These are phyloP conservation scores for Rhodinocichla rosea DNA, from an alignment of 2,113 vertebrate species.

Conservation along the genomic window DNA sequence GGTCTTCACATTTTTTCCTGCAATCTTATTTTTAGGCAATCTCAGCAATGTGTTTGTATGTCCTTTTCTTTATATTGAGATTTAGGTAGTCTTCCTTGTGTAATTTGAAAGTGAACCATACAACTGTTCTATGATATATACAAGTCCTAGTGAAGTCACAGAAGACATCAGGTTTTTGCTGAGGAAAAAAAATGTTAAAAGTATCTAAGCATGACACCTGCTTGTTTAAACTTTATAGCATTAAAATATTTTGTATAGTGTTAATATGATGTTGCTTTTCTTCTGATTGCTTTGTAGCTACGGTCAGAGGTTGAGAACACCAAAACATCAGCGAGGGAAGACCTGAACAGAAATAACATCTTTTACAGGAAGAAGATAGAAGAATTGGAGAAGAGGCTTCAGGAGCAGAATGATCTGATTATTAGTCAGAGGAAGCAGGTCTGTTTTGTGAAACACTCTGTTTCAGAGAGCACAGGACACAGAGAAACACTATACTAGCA, in stretches of 20 bases:
- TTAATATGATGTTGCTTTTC: not conserved
- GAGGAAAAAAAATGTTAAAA: not conserved
- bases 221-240: not conserved
- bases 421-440: slow-evolving; percentile 82
- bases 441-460: not conserved
- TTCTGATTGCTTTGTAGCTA: slow-evolving; percentile 68
- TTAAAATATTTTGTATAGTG: not conserved
- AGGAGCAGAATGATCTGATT: slow-evolving; percentile 83
- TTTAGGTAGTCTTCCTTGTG: not conserved
- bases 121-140: not conserved
- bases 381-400: slow-evolving; percentile 76
- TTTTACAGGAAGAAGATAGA: slow-evolving; percentile 78
- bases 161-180: not conserved
- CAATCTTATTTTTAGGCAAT: not conserved
- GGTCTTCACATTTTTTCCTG: not conserved
- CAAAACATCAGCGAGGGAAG: slow-evolving; percentile 69
- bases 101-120: not conserved
- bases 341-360: slow-evolving; percentile 67
- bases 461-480: not conserved
- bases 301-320: slow-evolving; percentile 76
- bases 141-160: not conserved
- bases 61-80: not conserved
- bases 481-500: not conserved
- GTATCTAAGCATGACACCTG: not conserved
- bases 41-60: not conserved